Percentiles rank a stretch among this genome's conserved stretches.
Evolutionary conservation across 1,140 invertebrate species (phyloP).

Genomic region (Ostrea edulis): DNA sequence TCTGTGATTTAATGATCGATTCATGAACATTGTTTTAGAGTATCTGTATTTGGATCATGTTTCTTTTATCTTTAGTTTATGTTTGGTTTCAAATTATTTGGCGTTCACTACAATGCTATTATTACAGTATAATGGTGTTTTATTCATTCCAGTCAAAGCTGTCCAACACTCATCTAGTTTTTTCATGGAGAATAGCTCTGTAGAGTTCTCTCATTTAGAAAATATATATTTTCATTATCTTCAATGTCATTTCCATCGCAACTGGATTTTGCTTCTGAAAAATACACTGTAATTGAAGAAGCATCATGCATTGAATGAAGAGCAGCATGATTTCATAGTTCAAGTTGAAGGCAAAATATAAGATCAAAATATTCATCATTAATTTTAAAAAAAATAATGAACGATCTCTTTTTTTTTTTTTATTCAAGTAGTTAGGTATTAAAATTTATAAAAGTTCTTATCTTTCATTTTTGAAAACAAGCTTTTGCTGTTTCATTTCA

Average conservation of each 20-base stretch:
- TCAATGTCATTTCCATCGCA: background rate
- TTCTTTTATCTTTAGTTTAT: slow-evolving; percentile 33
- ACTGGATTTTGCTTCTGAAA: background rate
- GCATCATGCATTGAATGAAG: background rate
- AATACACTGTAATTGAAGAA: background rate
- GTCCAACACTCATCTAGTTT: background rate
- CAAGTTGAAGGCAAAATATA: too few species aligned
- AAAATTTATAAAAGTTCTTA: too few species aligned
- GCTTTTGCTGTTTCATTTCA: background rate
- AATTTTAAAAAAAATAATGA: too few species aligned
- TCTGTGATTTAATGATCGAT: slow-evolving; percentile 32
- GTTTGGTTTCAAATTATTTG: slow-evolving; percentile 23
- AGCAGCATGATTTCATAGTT: too few species aligned
- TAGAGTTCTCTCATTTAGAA: background rate
- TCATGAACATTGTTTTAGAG: slow-evolving; percentile 24
- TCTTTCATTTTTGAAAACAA: too few species aligned
- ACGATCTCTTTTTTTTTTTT: too few species aligned
- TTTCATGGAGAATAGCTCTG: background rate
- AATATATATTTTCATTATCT: background rate
- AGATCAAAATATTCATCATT: too few species aligned
- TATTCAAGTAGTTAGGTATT: too few species aligned
- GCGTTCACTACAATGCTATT: slow-evolving; percentile 16
- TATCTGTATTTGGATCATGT: slow-evolving; percentile 5
- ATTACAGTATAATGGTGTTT: background rate
- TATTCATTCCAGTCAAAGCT: slow-evolving; percentile 7